These are phyloP conservation scores for Calliopsis andreniformis DNA, from an alignment of 1,140 invertebrate species.

Conservation along the genomic window DNA sequence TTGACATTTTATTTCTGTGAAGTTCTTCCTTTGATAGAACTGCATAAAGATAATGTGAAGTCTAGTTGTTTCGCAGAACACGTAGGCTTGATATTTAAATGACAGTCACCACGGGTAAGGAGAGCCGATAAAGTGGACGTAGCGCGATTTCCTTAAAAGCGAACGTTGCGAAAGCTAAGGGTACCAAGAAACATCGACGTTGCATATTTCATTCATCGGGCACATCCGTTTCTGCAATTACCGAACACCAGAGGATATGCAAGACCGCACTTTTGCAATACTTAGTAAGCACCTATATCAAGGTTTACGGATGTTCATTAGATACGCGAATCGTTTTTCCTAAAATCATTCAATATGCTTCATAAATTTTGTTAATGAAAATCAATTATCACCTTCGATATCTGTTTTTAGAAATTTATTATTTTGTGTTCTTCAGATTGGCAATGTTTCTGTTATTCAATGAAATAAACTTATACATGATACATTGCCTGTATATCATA, in stretches of 20 bases:
- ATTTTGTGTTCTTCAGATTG: too few relatives aligned
- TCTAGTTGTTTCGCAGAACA: not conserved
- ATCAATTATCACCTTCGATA: too few relatives aligned
- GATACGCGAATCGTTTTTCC: conserved; percentile 20
- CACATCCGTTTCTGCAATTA: conserved; percentile 46
- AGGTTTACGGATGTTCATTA: conserved; percentile 55
- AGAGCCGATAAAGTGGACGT: conserved; percentile 5
- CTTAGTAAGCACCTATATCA: conserved; percentile 56
- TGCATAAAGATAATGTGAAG: too few relatives aligned
- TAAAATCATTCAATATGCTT: not conserved
- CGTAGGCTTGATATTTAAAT: not conserved
- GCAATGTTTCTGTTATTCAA: too few relatives aligned
- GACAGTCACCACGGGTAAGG: not conserved
- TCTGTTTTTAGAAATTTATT: too few relatives aligned
- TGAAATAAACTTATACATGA: too few relatives aligned
- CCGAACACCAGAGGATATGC: conserved; percentile 30
- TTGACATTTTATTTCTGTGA: too few relatives aligned
- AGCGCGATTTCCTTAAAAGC: conserved; percentile 22
- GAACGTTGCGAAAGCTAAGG: conserved; percentile 49
- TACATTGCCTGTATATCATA: too few relatives aligned
- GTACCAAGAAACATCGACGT: conserved; percentile 53
- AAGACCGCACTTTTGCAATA: conserved; percentile 37
- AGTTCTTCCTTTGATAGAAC: too few relatives aligned
- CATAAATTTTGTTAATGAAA: not conserved
- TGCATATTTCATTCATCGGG: conserved; percentile 48